These are phyloP conservation scores for Anguilla obscura DNA, from an alignment of 2,797 vertebrate species.

Conservation along the genomic window DNA sequence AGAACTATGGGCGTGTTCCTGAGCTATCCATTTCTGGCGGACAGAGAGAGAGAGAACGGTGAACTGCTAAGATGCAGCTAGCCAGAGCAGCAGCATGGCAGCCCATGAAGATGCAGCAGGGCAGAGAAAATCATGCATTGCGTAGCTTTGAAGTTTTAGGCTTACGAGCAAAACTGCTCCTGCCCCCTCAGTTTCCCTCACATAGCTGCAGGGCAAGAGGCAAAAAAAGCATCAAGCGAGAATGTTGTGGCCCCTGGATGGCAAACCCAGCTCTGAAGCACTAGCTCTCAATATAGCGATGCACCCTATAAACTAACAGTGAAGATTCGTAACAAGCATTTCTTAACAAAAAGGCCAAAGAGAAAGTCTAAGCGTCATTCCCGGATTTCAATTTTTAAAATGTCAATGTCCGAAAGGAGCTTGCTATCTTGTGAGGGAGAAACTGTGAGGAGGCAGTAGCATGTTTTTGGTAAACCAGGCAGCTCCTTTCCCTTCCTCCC, in stretches of 20 bases:
- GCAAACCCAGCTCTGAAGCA: neutral
- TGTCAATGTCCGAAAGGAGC: neutral
- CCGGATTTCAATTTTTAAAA: neutral
- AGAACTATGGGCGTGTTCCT: neutral
- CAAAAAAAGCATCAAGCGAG: neutral
- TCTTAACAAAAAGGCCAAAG: neutral
- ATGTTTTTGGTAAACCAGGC: neutral
- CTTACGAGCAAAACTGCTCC: neutral
- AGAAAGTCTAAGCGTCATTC: neutral
- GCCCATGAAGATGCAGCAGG: neutral
- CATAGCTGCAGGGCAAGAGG: neutral
- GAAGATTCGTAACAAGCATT: neutral
- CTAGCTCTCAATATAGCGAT: neutral
- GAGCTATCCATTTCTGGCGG: neutral
- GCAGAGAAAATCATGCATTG: neutral
- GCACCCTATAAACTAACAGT: neutral
- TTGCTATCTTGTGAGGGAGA: neutral
- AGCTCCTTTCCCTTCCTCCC: neutral
- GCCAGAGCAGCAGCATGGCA: neutral
- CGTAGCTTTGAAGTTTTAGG: neutral
- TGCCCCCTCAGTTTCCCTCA: slow-evolving; percentile 14
- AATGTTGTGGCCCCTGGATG: neutral
- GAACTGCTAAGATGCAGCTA: neutral
- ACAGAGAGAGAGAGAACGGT: neutral
- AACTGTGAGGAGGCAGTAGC: neutral